phyloP scores from a whole-genome alignment of 1,140 invertebrate species.

The Homalodisca vitripennis region DNA sequence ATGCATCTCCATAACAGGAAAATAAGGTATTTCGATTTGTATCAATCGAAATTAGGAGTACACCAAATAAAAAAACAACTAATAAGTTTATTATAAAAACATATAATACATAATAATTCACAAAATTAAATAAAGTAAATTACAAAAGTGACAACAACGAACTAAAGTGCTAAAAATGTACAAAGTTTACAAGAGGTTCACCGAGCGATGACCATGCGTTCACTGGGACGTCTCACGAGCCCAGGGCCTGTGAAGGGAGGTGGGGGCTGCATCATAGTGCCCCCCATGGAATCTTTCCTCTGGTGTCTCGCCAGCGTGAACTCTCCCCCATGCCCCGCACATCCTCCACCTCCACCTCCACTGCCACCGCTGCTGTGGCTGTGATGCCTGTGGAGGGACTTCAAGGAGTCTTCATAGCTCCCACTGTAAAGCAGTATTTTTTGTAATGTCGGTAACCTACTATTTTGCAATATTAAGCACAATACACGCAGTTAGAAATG shows the following conservation, averaged over 20 bases:
- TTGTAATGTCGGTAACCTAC: too few relatives aligned
- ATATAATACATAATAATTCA: neutral
- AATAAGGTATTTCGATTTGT: too few relatives aligned
- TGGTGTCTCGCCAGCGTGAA: neutral
- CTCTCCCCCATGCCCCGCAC: slow-evolving; percentile 23
- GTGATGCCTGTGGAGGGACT: slow-evolving; percentile 47
- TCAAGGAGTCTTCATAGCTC: slow-evolving; percentile 65
- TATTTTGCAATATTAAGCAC: too few relatives aligned
- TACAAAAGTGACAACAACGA: slow-evolving; percentile 7
- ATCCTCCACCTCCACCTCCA: slow-evolving; percentile 5
- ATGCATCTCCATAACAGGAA: too few relatives aligned
- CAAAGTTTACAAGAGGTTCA: slow-evolving; percentile 15
- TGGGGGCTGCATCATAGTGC: slow-evolving; percentile 17
- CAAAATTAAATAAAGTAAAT: slow-evolving; percentile 14
- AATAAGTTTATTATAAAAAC: neutral
- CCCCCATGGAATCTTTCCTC: slow-evolving; percentile 12
- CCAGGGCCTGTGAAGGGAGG: slow-evolving; percentile 30
- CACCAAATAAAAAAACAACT: too few relatives aligned
- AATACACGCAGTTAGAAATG: too few relatives aligned
- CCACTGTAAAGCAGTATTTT: slow-evolving; percentile 52
- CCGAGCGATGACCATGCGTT: slow-evolving; percentile 30
- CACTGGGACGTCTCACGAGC: slow-evolving; percentile 25
- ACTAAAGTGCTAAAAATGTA: neutral
- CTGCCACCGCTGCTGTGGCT: slow-evolving; percentile 33
- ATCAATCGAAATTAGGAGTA: too few relatives aligned